Conservation (phyloP, 2,888 invertebrate species). For the Pseudolycoriella hygida region DNA sequence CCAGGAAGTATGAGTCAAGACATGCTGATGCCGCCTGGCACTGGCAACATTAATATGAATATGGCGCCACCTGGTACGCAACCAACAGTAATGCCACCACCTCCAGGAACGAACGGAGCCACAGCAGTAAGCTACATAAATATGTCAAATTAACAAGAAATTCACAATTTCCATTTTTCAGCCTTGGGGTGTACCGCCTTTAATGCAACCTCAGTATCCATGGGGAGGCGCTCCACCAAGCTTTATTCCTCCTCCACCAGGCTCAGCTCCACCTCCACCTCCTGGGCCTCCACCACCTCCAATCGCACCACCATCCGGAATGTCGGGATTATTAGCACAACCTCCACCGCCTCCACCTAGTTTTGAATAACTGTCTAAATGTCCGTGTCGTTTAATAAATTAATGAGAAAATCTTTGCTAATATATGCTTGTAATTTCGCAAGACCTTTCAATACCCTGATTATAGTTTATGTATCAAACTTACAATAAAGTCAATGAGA, state of each 20-base stretch:
- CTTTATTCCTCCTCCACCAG: conserved; percentile 20
- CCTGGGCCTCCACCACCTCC: conserved; percentile 24
- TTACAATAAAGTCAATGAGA: no score
- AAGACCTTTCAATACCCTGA: no score
- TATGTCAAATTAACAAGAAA: not conserved
- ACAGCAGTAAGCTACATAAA: conserved; percentile 17
- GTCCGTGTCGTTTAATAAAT: no score
- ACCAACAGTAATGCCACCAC: conserved; percentile 26
- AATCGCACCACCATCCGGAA: conserved; percentile 27
- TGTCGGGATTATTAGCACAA: conserved; percentile 28
- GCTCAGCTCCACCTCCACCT: conserved; percentile 35
- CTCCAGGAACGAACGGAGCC: conserved; percentile 23
- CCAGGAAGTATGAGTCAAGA: conserved; percentile 5
- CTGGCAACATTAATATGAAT: conserved; percentile 8
- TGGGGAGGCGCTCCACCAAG: conserved; percentile 19
- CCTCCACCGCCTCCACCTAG: conserved; percentile 41
- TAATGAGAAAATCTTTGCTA: no score
- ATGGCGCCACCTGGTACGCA: conserved; percentile 16
- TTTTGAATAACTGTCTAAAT: not conserved
- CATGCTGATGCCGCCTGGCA: conserved; percentile 7
- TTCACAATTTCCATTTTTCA: not conserved
- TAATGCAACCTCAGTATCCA: conserved; percentile 14
- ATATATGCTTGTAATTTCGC: no score
- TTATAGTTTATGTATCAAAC: no score
- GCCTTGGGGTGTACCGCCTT: conserved; percentile 5